Base-by-base conservation (phyloP, 64 coral and sea anemone genomes). In the Pachyseris speciosa region DNA sequence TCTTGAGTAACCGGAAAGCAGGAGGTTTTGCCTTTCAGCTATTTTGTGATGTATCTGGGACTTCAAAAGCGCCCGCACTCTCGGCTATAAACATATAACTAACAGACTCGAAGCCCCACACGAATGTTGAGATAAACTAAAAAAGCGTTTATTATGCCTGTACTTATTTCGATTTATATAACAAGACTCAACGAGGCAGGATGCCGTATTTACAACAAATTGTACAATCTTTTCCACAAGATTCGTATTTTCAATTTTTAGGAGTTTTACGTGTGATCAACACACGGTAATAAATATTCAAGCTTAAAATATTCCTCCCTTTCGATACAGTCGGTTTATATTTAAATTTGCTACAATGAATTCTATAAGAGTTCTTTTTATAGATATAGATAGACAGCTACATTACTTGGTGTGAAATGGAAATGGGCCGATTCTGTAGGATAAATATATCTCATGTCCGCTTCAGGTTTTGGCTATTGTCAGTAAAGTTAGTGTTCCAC, bases 401-500 rank as follows among this genome's bases (percentile, higher is more conserved):
- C 63, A 81, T 81, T 81, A 81, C 77, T 61, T 9, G 3, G 53
- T 39, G 53, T 27, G 33, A 61, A 80, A 77, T 22, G 26, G 64
- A 61, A 43, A 67, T 40, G 44, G 60, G 43, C 19, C 47, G 40
- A 86, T 76, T 87, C 27, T 30, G 8, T 6, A 85, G 52, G 63
- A 92, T 85, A 85, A 74, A 78, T 92, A 61, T 67, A n/a, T 69
- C 87, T 37, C 16, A 42, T 19, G 84, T 70, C 29, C 67, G 47
- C 69, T 71, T 52, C 49, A 86, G 69, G 48, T 80, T 5, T 86
- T 67, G 42, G 76, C 36, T 63, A 59, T 63, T 81, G 52, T 63
- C 53, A 15, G 31, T 34, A 36, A 38, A 37, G 24, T 84, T 74
- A 94, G 50, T 96, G 95, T 90, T 96, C 95, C 7, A 96, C 95